A percentile compares a stretch with the other conserved stretches of the same genome.
Evolutionary conservation across 2,888 invertebrate species (phyloP).

Genomic region (Idaea dimidiata): DNA sequence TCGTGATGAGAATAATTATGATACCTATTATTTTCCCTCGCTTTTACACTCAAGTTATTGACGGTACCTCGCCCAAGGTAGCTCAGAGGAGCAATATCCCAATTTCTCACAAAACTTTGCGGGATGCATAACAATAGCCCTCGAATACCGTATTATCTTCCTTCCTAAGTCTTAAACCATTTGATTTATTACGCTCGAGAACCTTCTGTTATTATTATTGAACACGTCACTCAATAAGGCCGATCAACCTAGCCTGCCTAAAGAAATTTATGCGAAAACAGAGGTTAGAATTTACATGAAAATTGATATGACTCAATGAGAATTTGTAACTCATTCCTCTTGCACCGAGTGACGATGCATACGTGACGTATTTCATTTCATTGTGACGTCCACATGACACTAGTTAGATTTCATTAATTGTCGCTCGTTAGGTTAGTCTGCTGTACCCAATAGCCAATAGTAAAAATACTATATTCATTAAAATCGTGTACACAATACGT

Average conservation of each 20-base stretch:
- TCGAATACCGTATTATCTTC: constrained; percentile 26
- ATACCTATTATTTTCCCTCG: constrained; percentile 20
- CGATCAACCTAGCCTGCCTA: constrained; percentile 5
- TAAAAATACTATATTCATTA: no score
- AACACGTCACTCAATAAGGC: constrained; percentile 7
- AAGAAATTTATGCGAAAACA: constrained; percentile 2
- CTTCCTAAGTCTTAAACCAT: constrained; percentile 25
- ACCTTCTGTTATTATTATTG: constrained; percentile 17
- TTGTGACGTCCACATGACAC: no score
- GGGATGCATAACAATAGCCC: constrained; percentile 31
- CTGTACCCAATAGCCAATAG: no score
- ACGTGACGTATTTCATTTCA: no score
- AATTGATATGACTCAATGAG: constrained; percentile 6
- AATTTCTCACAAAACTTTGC: constrained; percentile 28
- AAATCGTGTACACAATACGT: no score
- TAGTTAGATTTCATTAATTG: no score
- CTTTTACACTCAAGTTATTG: constrained; percentile 18
- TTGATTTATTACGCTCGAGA: constrained; percentile 23
- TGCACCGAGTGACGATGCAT: no score
- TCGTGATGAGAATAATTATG: constrained; percentile 31
- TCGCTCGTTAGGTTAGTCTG: no score
- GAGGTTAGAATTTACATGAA: not conserved
- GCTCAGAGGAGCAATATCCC: constrained; percentile 22
- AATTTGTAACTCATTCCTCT: no score
- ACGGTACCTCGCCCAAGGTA: constrained; percentile 11